Evolutionary conservation across 2,888 invertebrate species (phyloP).

Genomic region (Chrysodeixis includens): DNA sequence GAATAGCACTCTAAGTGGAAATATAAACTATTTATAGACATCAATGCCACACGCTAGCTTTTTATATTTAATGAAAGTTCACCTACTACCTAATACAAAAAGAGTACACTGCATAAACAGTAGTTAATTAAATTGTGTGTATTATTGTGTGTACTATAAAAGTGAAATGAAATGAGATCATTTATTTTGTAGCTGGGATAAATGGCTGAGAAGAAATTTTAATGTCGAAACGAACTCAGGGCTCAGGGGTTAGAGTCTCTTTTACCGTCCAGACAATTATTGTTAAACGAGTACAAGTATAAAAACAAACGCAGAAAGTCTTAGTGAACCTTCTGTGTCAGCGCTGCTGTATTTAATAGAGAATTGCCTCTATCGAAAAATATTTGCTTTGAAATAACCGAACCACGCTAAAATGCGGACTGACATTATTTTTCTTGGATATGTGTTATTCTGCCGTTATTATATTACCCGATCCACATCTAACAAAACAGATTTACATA

Average conservation of each 20-base stretch:
- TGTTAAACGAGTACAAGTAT: too few relatives aligned
- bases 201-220: too few relatives aligned
- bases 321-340: constrained; percentile 26
- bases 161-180: too few relatives aligned
- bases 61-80: background rate
- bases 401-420: constrained; percentile 23
- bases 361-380: constrained; percentile 22
- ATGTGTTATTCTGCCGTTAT: background rate
- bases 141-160: too few relatives aligned
- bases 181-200: too few relatives aligned
- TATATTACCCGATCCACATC: constrained; percentile 9
- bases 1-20: background rate
- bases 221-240: too few relatives aligned
- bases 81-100: background rate
- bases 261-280: too few relatives aligned
- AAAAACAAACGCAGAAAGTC: too few relatives aligned
- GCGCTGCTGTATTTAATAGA: background rate
- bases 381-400: constrained; percentile 45
- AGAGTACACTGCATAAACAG: too few relatives aligned
- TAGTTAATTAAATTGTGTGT: too few relatives aligned
- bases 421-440: constrained; percentile 9
- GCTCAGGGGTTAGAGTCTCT: too few relatives aligned
- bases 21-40: background rate
- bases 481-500: constrained; percentile 26
- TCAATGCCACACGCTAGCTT: background rate